These are phyloP conservation scores for Clarias laeviceps DNA, from an alignment of 2,797 vertebrate species.

Conservation along the genomic window DNA sequence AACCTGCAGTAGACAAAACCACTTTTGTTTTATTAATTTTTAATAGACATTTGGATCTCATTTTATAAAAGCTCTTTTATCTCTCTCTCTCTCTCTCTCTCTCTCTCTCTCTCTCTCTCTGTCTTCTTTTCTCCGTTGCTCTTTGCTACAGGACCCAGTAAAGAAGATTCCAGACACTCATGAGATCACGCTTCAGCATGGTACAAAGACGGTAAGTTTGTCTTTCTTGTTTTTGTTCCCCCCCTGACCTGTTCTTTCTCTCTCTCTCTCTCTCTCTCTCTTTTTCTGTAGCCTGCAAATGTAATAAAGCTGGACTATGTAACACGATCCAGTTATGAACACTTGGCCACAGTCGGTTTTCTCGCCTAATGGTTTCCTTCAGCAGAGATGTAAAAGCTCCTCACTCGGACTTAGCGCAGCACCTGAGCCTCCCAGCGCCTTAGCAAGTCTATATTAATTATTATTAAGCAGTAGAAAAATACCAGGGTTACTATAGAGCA, in stretches of 20 bases:
- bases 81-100: background rate
- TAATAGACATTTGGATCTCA: background rate
- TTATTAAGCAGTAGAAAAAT: background rate
- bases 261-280: background rate
- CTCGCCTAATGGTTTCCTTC: background rate
- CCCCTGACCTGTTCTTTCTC: background rate
- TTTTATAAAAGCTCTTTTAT: background rate
- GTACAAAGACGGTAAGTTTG: constrained; percentile 88
- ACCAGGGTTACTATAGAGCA: background rate
- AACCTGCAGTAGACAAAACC: background rate
- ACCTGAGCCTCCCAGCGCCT: background rate
- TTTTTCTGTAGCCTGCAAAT: constrained; percentile 11
- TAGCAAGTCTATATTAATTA: background rate
- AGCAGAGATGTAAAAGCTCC: background rate
- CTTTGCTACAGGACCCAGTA: constrained; percentile 81
- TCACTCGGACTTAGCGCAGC: background rate
- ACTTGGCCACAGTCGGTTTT: background rate
- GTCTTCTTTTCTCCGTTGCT: background rate
- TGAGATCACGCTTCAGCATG: constrained; percentile 93
- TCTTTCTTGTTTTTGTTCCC: background rate
- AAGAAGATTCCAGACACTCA: constrained; percentile 96
- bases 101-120: background rate
- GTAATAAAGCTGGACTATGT: constrained; percentile 10
- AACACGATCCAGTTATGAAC: background rate
- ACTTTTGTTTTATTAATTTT: background rate